Conservation (phyloP, 2,797 vertebrate species). For the Squalus acanthias region DNA sequence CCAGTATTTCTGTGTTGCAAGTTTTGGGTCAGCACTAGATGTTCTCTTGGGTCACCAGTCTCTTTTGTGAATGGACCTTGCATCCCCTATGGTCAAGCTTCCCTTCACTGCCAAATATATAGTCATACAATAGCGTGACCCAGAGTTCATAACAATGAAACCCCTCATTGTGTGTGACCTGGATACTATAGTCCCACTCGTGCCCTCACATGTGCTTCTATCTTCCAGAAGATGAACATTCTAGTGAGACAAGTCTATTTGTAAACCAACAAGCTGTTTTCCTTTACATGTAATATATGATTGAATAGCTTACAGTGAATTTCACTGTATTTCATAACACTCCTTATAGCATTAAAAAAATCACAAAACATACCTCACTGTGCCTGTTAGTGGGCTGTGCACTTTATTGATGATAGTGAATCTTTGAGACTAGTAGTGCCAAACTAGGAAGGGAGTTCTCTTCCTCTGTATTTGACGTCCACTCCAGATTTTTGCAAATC, state of each 20-base stretch:
- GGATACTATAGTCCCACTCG: background rate
- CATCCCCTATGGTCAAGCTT: background rate
- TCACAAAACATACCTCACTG: background rate
- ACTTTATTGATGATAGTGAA: background rate
- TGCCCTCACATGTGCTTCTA: background rate
- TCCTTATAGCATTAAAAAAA: background rate
- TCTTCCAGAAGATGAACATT: background rate
- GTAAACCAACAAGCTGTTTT: background rate
- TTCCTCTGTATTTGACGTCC: background rate
- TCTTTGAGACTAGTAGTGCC: background rate
- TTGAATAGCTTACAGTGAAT: background rate
- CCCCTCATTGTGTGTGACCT: background rate
- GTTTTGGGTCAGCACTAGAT: background rate
- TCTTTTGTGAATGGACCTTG: background rate
- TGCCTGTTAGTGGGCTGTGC: background rate
- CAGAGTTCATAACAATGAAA: background rate
- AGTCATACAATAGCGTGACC: background rate
- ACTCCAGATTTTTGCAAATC: background rate
- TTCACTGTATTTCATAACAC: background rate
- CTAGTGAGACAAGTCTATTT: background rate
- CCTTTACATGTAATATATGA: background rate
- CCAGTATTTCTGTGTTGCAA: background rate
- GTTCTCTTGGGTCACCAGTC: background rate
- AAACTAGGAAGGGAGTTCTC: background rate
- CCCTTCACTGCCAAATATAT: background rate